Evolutionary conservation across 2,888 invertebrate genomes (phyloP).

Genomic region (Macrophya alboannulata): DNA sequence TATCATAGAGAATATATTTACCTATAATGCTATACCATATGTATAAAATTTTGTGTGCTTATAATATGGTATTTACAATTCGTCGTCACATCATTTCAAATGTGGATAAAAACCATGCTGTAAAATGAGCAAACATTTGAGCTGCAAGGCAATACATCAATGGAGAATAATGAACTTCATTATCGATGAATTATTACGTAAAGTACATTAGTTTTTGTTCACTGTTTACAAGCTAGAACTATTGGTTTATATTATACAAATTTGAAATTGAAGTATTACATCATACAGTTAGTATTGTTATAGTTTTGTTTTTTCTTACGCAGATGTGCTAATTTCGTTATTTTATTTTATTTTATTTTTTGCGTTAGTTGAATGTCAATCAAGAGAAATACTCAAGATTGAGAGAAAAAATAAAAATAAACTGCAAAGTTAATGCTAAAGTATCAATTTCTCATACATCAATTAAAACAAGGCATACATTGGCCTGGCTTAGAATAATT

Average conservation of each 20-base stretch:
- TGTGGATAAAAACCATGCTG: not conserved
- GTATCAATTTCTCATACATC: not conserved
- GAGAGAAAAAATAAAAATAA: not conserved
- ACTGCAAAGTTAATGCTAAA: not conserved
- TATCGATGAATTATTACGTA: conserved; percentile 16
- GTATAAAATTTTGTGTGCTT: conserved; percentile 4
- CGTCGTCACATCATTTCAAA: not conserved
- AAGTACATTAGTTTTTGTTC: conserved; percentile 57
- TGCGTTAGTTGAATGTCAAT: not conserved
- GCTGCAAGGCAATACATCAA: not conserved
- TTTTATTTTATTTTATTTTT: not conserved
- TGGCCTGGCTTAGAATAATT: not conserved
- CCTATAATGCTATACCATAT: not conserved
- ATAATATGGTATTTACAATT: conserved; percentile 24
- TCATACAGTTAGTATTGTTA: not conserved
- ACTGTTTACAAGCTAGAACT: not conserved
- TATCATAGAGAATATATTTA: not conserved
- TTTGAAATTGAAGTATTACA: too few species aligned
- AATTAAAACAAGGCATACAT: conserved; percentile 32
- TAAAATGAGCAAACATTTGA: conserved; percentile 36
- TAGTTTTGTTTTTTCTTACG: not conserved
- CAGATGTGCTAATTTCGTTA: not conserved
- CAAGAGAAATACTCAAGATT: not conserved
- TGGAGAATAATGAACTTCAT: not conserved
- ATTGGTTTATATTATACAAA: not conserved